Evolutionary conservation across 1,140 invertebrate species (phyloP).

Genomic region (Amyelois transitella): DNA sequence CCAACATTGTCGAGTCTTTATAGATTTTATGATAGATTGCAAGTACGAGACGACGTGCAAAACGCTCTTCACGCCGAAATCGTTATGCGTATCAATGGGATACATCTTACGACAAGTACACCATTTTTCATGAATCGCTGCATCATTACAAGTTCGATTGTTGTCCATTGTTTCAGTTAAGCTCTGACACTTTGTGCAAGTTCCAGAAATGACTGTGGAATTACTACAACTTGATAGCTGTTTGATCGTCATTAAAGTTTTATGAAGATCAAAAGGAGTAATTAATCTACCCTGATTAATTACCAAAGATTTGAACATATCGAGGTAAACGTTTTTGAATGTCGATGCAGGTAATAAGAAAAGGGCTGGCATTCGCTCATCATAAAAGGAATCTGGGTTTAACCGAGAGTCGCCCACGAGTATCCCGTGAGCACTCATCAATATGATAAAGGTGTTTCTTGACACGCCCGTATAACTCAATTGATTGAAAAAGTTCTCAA

Average conservation of each 20-base stretch:
- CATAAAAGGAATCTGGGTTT: conserved; percentile 84
- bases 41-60: conserved; percentile 33
- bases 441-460: conserved; percentile 79
- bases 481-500: conserved; percentile 74
- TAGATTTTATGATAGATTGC: conserved; percentile 23
- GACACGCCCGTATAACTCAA: conserved; percentile 71
- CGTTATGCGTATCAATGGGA: conserved; percentile 39
- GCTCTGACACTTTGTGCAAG: conserved; percentile 80
- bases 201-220: conserved; percentile 42
- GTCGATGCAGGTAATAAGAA: conserved; percentile 81
- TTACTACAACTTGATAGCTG: conserved; percentile 54
- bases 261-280: conserved; percentile 85
- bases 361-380: conserved; percentile 87
- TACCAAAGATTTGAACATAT: conserved; percentile 76
- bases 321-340: conserved; percentile 77
- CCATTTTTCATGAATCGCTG: conserved; percentile 85
- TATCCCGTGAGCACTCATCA: conserved; percentile 92
- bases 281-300: conserved; percentile 80
- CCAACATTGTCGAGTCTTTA: conserved; percentile 42
- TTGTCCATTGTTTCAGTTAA: conserved; percentile 78
- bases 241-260: conserved; percentile 71
- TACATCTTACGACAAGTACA: conserved; percentile 80
- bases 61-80: conserved; percentile 40
- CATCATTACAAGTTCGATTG: conserved; percentile 83
- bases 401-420: conserved; percentile 84